Evolutionary conservation across 2,797 vertebrate species (phyloP), one percentile per base, ranked within the genome.

Genomic region (Erithacus rubecula): DNA sequence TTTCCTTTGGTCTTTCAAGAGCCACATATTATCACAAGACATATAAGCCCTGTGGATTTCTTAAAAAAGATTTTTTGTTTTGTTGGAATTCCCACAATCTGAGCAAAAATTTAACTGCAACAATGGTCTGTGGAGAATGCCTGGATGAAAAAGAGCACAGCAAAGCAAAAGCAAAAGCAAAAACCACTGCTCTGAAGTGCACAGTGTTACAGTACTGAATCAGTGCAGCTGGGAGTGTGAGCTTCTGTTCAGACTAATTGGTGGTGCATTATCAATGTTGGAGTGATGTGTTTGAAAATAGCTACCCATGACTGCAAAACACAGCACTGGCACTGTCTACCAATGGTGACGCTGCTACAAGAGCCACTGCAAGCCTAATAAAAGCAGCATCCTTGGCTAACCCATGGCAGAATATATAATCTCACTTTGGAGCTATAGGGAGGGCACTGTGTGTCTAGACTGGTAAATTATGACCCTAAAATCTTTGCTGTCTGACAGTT

Each of bases 271-370:
- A 76, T 69, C 75, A 51, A 1, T 60, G 41, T 43, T 67, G 71
- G 67, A 88, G 67, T 18, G 71, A 80, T 64, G 34, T 90, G 80
- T 90, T 89, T 85, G 83, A 79, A 90, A 92, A 91, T 39, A 94
- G 23, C 22, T 46, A 15, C 47, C 55, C 2, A 0, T 32, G 51
- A 59, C 16, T 89, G n/a, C 65, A 87, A 80, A 91, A 79, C 88
- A 93, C 27, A 84, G 65, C 34, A 15, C 34, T 81, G 51, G 32
- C 46, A 65, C 29, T 4, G 2, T 71, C 80, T 91, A 26, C 62
- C 56, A 71, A 30, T 3, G 9, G 19, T 2, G 4, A 24, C 0
- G 1, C 44, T 69, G 26, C 39, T 41, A 18, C 30, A 49, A 83
- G 20, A 81, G 77, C 58, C 46, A 14, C 7, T 70, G 71, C 37